Percentiles rank a stretch among this genome's conserved stretches.
Conservation (phyloP, 2,113 vertebrate species). For the Macrotis lagotis region DNA sequence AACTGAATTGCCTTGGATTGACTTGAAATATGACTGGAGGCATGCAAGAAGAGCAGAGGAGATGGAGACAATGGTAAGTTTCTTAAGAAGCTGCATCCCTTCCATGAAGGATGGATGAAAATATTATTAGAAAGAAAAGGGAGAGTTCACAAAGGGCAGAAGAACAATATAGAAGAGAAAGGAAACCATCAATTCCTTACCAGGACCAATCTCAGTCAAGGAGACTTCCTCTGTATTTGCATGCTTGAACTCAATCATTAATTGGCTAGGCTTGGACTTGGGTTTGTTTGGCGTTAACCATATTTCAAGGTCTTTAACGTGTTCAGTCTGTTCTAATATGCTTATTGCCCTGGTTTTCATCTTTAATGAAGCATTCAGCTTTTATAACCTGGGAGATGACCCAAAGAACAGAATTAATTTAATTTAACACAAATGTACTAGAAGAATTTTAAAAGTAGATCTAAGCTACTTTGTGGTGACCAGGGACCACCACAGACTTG, state of each 20-base stretch:
- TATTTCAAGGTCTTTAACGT: constrained; percentile 64
- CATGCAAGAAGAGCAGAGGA: background rate
- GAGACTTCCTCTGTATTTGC: constrained; percentile 28
- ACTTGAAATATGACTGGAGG: background rate
- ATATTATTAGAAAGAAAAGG: background rate
- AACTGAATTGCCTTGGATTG: background rate
- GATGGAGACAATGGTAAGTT: background rate
- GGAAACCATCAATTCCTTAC: constrained; percentile 23
- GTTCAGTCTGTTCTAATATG: constrained; percentile 55
- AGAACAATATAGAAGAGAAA: background rate
- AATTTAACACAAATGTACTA: constrained; percentile 71
- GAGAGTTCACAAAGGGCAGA: constrained; percentile 6
- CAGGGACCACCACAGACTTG: constrained; percentile 6
- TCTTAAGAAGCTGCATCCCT: background rate
- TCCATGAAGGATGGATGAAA: background rate
- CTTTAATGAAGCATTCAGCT: constrained; percentile 68
- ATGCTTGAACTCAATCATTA: constrained; percentile 42
- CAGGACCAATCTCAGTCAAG: constrained; percentile 22
- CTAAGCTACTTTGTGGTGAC: constrained; percentile 26
- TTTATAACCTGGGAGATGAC: constrained; percentile 67
- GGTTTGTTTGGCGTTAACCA: constrained; percentile 42
- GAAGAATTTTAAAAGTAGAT: constrained; percentile 39
- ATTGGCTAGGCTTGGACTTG: constrained; percentile 44
- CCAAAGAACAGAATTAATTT: constrained; percentile 71
- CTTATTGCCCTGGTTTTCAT: constrained; percentile 60